phyloP scores from a whole-genome alignment of 2,113 vertebrate genomes.

The Lucifuga dentata region DNA sequence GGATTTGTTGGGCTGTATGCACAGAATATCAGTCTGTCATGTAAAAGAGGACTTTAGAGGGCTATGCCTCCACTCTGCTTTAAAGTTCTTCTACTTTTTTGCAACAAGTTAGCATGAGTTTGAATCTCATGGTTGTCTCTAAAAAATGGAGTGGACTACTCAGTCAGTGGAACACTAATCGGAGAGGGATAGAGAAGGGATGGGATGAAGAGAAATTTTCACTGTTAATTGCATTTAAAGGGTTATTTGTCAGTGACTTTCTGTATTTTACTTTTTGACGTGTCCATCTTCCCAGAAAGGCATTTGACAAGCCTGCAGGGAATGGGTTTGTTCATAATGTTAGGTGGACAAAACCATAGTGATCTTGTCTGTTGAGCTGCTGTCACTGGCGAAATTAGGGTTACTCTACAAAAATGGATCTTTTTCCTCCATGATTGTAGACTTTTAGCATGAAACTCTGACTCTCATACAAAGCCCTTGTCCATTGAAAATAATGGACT shows the following conservation, averaged over 20 bases:
- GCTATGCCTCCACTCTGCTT: background rate
- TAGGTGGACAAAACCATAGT: conserved; percentile 4
- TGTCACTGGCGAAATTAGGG: conserved; percentile 5
- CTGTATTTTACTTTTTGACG: conserved; percentile 1
- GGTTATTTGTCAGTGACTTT: background rate
- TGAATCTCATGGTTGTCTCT: too few relatives aligned
- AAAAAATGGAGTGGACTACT: background rate
- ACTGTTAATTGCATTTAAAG: background rate
- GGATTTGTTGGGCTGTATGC: too few relatives aligned
- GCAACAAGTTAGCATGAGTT: too few relatives aligned
- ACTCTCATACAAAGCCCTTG: too few relatives aligned
- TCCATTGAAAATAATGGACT: too few relatives aligned
- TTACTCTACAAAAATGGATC: too few relatives aligned
- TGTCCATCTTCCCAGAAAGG: background rate
- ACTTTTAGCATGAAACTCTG: too few relatives aligned
- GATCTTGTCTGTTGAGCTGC: background rate
- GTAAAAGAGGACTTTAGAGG: background rate
- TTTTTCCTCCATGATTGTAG: too few relatives aligned
- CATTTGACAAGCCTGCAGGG: conserved; percentile 18
- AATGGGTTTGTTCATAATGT: conserved; percentile 26
- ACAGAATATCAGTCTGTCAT: too few relatives aligned
- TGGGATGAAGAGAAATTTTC: too few relatives aligned
- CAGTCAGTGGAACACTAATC: background rate
- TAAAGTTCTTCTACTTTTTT: too few relatives aligned
- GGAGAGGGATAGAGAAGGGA: background rate